Evolutionary conservation across 2,113 vertebrate genomes (phyloP).

Genomic region (Bubo scandiacus): DNA sequence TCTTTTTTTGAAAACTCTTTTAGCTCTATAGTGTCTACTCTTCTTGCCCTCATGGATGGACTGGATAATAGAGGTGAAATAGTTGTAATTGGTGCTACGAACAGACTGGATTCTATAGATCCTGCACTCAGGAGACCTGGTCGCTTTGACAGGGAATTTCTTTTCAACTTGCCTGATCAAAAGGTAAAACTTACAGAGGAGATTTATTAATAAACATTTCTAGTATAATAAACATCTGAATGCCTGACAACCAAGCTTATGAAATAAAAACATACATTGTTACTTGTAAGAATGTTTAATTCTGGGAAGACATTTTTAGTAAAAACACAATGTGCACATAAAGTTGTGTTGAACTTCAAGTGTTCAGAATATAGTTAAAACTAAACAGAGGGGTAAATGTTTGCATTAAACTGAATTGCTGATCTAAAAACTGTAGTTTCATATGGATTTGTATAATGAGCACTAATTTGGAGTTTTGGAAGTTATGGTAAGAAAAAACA

Average conservation of each 20-base stretch:
- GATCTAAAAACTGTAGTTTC: background rate
- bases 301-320: background rate
- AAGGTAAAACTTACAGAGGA: conserved; percentile 78
- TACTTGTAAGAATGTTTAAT: background rate
- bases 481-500: background rate
- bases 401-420: background rate
- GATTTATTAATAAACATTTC: background rate
- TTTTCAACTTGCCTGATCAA: conserved; percentile 96
- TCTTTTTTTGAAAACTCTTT: background rate
- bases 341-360: background rate
- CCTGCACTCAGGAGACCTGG: conserved; percentile 99
- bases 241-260: background rate
- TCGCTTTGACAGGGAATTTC: conserved; percentile 98
- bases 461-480: background rate
- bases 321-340: background rate
- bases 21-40: conserved; percentile 97
- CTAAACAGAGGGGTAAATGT: background rate
- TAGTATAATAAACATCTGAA: background rate
- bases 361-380: background rate
- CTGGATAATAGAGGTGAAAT: conserved; percentile 98
- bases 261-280: background rate
- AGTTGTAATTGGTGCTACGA: conserved; percentile 99
- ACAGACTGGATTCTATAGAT: conserved; percentile 99
- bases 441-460: background rate
- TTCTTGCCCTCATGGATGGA: conserved; percentile 98